phyloP scores from a whole-genome alignment of 92 coral and sea anemone genomes.

The Diadumene lineata region DNA sequence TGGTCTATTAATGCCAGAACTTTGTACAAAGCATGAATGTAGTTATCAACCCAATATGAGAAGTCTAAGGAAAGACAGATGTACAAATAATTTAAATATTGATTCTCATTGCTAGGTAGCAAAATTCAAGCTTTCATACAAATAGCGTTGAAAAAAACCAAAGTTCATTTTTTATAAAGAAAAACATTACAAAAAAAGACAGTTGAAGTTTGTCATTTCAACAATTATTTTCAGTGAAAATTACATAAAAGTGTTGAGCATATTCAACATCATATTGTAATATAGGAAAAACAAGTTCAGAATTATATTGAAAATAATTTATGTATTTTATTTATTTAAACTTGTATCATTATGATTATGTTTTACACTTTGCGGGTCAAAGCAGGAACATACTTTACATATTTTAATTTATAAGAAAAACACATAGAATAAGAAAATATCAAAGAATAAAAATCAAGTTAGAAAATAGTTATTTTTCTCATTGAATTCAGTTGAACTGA shows the following conservation, averaged over 20 bases:
- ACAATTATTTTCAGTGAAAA: not conserved
- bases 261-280: not conserved
- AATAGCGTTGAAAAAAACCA: too few relatives aligned
- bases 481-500: slow-evolving; percentile 26
- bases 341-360: not conserved
- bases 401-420: slow-evolving; percentile 1
- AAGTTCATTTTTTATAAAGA: too few relatives aligned
- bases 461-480: slow-evolving; percentile 6
- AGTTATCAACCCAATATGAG: too few relatives aligned
- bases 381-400: not conserved
- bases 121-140: too few relatives aligned
- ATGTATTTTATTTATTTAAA: slow-evolving; percentile 5
- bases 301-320: not conserved
- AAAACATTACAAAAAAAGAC: too few relatives aligned
- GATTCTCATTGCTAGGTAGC: too few relatives aligned
- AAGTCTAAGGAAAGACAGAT: too few relatives aligned
- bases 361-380: slow-evolving; percentile 29
- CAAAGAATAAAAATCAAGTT: not conserved
- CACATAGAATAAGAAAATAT: not conserved
- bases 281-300: not conserved
- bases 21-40: too few relatives aligned
- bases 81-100: too few relatives aligned
- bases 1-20: too few relatives aligned
- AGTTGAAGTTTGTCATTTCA: slow-evolving; percentile 14
- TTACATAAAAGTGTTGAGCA: not conserved